phyloP scores from a whole-genome alignment of 2,797 vertebrate genomes.

The Pseudopleuronectes americanus region DNA sequence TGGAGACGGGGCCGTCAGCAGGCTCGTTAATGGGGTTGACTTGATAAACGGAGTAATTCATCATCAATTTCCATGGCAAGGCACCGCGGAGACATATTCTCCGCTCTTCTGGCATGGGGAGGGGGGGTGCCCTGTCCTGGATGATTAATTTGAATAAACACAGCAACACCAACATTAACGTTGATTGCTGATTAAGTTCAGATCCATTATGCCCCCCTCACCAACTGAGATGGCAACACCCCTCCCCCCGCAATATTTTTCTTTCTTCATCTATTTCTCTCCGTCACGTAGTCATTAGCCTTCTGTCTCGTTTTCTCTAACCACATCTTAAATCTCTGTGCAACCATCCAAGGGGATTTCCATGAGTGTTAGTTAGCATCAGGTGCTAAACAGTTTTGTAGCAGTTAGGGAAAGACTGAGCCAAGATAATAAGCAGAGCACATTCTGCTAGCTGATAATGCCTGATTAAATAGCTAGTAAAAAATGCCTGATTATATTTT shows the following conservation, averaged over 20 bases:
- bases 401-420: slow-evolving; percentile 6
- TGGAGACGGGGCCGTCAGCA: slow-evolving; percentile 61
- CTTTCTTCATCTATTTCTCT: slow-evolving; percentile 50
- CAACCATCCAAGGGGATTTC: slow-evolving; percentile 13
- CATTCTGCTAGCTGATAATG: slow-evolving; percentile 10
- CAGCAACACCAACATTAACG: slow-evolving; percentile 79
- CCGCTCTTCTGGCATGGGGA: slow-evolving; percentile 54
- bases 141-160: slow-evolving; percentile 86
- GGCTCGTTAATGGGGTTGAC: slow-evolving; percentile 75
- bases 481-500: slow-evolving; percentile 12
- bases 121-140: slow-evolving; percentile 69
- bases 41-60: slow-evolving; percentile 83
- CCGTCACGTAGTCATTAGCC: slow-evolving; percentile 42
- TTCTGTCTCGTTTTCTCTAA: slow-evolving; percentile 39
- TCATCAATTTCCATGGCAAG: slow-evolving; percentile 80
- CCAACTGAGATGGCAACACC: slow-evolving; percentile 31
- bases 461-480: slow-evolving; percentile 9
- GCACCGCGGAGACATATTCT: slow-evolving; percentile 66
- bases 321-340: slow-evolving; percentile 41
- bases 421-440: slow-evolving; percentile 22
- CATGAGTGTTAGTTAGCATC: slow-evolving; percentile 30
- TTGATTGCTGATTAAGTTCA: slow-evolving; percentile 83
- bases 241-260: slow-evolving; percentile 10
- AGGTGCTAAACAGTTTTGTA: slow-evolving; percentile 30
- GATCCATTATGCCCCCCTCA: slow-evolving; percentile 64